Evolutionary conservation across 2,113 vertebrate genomes (phyloP).

Genomic region (Perca schrenkii): DNA sequence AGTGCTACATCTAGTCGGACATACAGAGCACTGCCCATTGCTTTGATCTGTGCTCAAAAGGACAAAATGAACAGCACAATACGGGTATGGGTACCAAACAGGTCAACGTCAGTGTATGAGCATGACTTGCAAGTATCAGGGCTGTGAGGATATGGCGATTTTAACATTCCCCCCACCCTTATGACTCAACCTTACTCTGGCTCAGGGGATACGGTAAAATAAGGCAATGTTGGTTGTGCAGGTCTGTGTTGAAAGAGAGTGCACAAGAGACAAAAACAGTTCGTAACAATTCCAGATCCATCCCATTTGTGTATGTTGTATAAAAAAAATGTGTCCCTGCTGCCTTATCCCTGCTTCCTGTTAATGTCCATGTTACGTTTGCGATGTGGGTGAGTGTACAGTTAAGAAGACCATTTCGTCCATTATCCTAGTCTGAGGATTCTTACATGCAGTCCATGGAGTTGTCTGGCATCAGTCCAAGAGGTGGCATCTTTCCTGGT

Average conservation of each 20-base stretch:
- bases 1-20: conserved; percentile 1
- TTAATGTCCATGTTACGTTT: conserved; percentile 29
- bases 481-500: conserved; percentile 84
- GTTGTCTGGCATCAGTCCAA: conserved; percentile 89
- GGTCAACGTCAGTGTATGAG: neutral
- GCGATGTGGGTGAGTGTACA: conserved; percentile 1
- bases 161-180: neutral
- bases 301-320: conserved; percentile 11
- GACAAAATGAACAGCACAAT: neutral
- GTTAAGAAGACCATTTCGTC: conserved; percentile 30
- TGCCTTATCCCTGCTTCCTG: neutral
- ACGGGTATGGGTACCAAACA: conserved; percentile 1
- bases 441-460: conserved; percentile 92
- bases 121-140: neutral
- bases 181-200: conserved; percentile 14
- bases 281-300: conserved; percentile 6
- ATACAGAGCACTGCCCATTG: neutral
- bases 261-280: conserved; percentile 20
- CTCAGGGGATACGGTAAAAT: conserved; percentile 24
- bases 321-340: conserved; percentile 34
- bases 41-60: conserved; percentile 16
- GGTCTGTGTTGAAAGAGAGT: conserved; percentile 3
- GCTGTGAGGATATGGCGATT: neutral
- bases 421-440: conserved; percentile 23
- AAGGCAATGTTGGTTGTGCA: conserved; percentile 47